These are phyloP conservation scores for Corythornis vintsioides DNA, from an alignment of 2,113 vertebrate species.

Conservation along the genomic window DNA sequence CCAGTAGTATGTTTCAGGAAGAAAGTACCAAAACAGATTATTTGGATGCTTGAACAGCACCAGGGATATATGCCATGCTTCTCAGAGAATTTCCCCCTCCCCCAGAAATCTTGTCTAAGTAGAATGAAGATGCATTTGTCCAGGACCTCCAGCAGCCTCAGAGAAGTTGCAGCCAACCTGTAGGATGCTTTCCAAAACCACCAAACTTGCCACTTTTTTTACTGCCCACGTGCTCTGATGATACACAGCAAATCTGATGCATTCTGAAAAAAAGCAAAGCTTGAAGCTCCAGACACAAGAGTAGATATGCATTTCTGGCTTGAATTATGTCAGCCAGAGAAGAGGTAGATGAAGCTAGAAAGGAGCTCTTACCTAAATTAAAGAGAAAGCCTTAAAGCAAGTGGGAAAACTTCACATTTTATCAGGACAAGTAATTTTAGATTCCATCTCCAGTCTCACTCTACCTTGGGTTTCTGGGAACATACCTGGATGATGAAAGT, in stretches of 20 bases:
- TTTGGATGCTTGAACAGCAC: not conserved
- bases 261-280: not conserved
- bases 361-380: not conserved
- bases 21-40: not conserved
- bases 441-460: not conserved
- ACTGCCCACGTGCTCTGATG: not conserved
- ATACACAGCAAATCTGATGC: not conserved
- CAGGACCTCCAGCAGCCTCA: not conserved
- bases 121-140: not conserved
- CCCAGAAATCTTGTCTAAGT: not conserved
- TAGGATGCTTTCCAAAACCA: not conserved
- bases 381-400: not conserved
- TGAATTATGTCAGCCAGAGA: not conserved
- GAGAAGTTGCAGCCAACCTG: not conserved
- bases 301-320: not conserved
- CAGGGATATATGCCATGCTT: accelerated
- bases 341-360: not conserved
- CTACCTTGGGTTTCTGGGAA: not conserved
- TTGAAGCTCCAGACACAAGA: not conserved
- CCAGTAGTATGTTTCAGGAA: not conserved
- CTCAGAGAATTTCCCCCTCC: not conserved
- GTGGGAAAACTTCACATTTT: not conserved
- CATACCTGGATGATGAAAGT: not conserved
- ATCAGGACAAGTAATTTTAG: not conserved
- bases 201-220: not conserved